phyloP scores from a whole-genome alignment of 2,797 vertebrate species.

The Sphenopsis melanotis region DNA sequence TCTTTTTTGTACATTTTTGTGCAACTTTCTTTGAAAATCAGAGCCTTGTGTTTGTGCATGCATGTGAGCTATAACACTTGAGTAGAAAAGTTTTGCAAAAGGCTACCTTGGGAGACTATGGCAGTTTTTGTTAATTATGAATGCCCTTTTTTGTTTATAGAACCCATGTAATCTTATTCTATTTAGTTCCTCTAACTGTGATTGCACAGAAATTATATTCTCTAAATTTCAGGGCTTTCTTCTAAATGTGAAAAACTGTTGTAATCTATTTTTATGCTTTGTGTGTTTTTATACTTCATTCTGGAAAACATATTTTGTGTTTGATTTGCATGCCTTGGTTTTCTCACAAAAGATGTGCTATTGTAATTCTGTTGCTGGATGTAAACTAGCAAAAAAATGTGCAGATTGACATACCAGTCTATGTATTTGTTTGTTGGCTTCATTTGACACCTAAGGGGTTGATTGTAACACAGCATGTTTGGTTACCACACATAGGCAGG shows the following conservation, averaged over 20 bases:
- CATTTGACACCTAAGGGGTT: not conserved
- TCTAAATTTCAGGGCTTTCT: not conserved
- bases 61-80: not conserved
- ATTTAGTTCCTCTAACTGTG: not conserved
- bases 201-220: not conserved
- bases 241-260: not conserved
- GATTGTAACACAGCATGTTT: not conserved
- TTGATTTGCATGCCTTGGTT: not conserved
- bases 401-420: not conserved
- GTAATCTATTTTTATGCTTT: not conserved
- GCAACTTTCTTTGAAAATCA: not conserved
- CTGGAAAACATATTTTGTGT: not conserved
- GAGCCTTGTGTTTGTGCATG: not conserved
- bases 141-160: not conserved
- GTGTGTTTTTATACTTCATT: not conserved
- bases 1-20: not conserved
- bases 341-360: not conserved
- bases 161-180: not conserved
- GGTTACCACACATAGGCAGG: not conserved
- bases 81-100: not conserved
- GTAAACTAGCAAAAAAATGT: not conserved
- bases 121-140: not conserved
- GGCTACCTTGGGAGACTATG: not conserved
- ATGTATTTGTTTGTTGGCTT: not conserved
- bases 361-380: not conserved